A percentile compares a stretch with the other conserved stretches of the same genome.
These are phyloP conservation scores for Vombatus ursinus DNA, from an alignment of 2,113 vertebrate species.

Conservation along the genomic window DNA sequence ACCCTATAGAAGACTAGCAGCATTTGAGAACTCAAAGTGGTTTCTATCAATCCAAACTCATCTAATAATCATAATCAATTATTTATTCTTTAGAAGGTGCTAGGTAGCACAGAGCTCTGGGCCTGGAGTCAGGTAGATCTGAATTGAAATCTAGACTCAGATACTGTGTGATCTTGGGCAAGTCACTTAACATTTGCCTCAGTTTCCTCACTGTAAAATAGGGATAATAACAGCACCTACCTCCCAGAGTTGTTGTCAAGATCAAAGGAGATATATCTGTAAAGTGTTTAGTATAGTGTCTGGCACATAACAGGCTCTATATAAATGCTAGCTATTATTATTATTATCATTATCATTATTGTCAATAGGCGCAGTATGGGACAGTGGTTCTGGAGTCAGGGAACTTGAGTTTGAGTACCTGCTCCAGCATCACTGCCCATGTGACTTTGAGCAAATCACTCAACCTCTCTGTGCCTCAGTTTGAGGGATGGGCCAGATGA, in stretches of 20 bases:
- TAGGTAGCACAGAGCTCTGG: background rate
- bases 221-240: background rate
- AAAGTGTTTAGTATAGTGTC: background rate
- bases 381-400: background rate
- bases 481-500: too few species aligned
- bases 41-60: background rate
- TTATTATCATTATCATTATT: background rate
- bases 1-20: background rate
- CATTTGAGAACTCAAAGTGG: background rate
- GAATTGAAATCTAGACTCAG: background rate
- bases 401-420: background rate
- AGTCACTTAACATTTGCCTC: background rate
- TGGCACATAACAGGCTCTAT: background rate
- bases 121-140: background rate
- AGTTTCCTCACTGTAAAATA: background rate
- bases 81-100: background rate
- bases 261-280: background rate
- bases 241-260: background rate
- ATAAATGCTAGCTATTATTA: background rate
- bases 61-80: background rate
- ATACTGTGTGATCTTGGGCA: background rate
- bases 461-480: background rate
- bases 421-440: background rate
- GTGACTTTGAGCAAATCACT: background rate
- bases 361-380: background rate